Evolutionary conservation across 2,113 vertebrate genomes (phyloP), one percentile per base, ranked within the genome.

Genomic region (Xiphophorus couchianus): DNA sequence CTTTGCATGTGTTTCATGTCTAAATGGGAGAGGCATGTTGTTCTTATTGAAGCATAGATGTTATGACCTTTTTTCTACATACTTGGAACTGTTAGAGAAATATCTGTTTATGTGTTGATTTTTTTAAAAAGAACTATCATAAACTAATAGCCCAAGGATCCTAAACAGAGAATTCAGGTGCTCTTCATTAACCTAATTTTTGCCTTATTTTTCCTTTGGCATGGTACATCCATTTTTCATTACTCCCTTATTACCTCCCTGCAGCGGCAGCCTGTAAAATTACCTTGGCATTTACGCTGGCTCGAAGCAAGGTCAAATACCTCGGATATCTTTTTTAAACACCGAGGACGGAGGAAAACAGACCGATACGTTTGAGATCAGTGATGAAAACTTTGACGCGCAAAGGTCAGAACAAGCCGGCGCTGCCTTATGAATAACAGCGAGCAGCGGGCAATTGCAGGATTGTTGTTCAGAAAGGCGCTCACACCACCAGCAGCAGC

Each of bases 401-500:
- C 9, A 71, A 42, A 51, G 63, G 44, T 77, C 27, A 31, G 51
- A 83, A 69, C 60, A 37, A 35, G 51, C 73, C 29, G 64, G 0
- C 71, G 58, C 33, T 27, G 54, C 54, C 30, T 5, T 10, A n/a
- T 62, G 35, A 35, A 28, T 58, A 54, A 19, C 31, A 33, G 28
- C 39, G n/a, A 69, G n/a, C 29, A 12, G 62, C 51, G 69, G 66
- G 39, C 58, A 70, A 65, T 0, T 62, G 48, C 62, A 54, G 42
- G 62, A 62, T 22, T 42, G 72, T 74, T 58, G 29, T 25, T 42
- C 17, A 25, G n/a, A 58, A 69, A 74, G 66, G 31, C 68, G 37
- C 35, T 54, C 60, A 4, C 80, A 66, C 64, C 65, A 28, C 65
- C 39, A 66, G 33, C 42, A 27, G 65, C 66, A 28, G 68, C 33